These are phyloP conservation scores for Drosophila fuyamai DNA, from an alignment of 1,140 invertebrate species.

Conservation along the genomic window DNA sequence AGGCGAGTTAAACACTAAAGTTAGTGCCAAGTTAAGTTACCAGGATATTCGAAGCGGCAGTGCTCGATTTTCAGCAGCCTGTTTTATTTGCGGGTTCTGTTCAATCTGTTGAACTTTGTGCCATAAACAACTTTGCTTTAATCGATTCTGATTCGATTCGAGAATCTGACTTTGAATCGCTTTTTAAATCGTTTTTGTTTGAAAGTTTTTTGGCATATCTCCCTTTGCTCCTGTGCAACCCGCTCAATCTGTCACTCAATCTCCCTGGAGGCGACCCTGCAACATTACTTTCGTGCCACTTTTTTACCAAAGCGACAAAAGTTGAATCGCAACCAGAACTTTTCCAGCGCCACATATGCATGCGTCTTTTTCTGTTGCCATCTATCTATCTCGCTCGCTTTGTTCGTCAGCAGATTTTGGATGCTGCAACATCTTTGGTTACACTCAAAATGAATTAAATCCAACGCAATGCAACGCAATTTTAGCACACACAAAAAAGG, in stretches of 20 bases:
- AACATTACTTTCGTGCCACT: conserved; percentile 67
- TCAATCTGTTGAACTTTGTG: conserved; percentile 45
- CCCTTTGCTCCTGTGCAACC: conserved; percentile 23
- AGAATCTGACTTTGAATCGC: conserved; percentile 73
- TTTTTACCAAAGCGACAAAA: conserved; percentile 51
- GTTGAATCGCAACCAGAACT: conserved; percentile 53
- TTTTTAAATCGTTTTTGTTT: conserved; percentile 80
- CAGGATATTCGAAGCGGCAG: background rate
- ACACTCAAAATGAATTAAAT: conserved; percentile 30
- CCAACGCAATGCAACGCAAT: background rate
- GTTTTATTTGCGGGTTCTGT: background rate
- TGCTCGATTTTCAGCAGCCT: background rate
- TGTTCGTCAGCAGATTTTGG: conserved; percentile 42
- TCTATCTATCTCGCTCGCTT: conserved; percentile 4
- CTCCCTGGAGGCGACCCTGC: conserved; percentile 61
- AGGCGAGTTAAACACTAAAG: background rate
- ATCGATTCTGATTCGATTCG: conserved; percentile 60
- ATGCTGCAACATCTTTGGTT: conserved; percentile 55
- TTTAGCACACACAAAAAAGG: background rate
- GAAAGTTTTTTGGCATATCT: conserved; percentile 48
- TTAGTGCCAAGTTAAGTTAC: background rate
- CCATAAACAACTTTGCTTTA: conserved; percentile 58
- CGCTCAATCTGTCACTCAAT: conserved; percentile 72
- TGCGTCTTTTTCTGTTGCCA: conserved; percentile 3
- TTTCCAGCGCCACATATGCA: conserved; percentile 29